These are phyloP conservation scores for Hylomyscus alleni DNA, from an alignment of 2,797 vertebrate species.

Conservation along the genomic window DNA sequence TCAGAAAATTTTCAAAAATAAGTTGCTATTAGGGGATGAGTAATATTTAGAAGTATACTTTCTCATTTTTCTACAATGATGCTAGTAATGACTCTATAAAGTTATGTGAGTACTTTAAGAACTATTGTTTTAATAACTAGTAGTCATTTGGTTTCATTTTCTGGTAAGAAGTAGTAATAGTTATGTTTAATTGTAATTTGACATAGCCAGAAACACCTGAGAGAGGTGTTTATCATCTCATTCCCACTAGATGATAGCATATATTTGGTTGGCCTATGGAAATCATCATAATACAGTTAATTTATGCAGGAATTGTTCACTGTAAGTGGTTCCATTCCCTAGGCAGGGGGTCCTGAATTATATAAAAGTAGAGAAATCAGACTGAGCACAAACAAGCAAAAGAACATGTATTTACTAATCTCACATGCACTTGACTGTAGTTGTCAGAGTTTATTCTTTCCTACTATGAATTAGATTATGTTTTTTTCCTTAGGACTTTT, in stretches of 20 bases:
- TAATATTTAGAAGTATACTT: not conserved
- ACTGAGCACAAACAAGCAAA: not conserved
- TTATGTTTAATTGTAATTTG: not conserved
- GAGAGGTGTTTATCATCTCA: too few species aligned
- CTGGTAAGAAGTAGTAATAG: not conserved
- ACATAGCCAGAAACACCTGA: not conserved
- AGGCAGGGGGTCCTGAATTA: not conserved
- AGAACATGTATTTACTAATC: not conserved
- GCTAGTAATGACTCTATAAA: not conserved
- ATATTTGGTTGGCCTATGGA: not conserved
- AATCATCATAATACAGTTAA: not conserved
- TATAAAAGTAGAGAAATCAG: not conserved
- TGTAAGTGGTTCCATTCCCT: not conserved
- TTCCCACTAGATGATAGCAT: not conserved
- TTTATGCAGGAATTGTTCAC: not conserved
- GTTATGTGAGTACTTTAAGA: not conserved
- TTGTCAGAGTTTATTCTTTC: not conserved
- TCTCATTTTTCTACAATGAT: constrained; percentile 31
- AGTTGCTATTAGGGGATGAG: not conserved
- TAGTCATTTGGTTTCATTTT: constrained; percentile 17
- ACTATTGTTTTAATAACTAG: not conserved
- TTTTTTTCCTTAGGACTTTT: constrained; percentile 37
- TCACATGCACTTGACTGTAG: not conserved
- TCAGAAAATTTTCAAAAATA: constrained; percentile 12
- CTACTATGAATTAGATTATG: not conserved